These are phyloP conservation scores for Agraylea sexmaculata DNA, from an alignment of 1,140 invertebrate species.

Conservation along the genomic window DNA sequence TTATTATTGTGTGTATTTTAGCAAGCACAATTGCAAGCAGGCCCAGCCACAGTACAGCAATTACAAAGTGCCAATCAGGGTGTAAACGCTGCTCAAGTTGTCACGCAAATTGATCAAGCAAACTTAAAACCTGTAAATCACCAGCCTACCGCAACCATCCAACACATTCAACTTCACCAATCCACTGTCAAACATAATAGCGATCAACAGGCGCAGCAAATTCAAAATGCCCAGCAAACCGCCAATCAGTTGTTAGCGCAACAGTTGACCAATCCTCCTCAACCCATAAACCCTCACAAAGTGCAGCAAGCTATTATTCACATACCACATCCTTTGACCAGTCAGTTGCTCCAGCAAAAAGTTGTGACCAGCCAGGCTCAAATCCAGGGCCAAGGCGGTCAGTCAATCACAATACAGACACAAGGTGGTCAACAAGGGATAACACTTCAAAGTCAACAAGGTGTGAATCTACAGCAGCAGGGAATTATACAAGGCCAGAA, in stretches of 20 bases:
- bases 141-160: conserved; percentile 7
- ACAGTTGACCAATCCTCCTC: conserved; percentile 37
- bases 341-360: conserved; percentile 25
- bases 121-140: neutral
- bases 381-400: conserved; percentile 9
- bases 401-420: conserved; percentile 9
- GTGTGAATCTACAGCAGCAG: conserved; percentile 6
- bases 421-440: conserved; percentile 16
- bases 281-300: conserved; percentile 39
- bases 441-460: conserved; percentile 14
- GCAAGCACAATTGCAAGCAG: conserved; percentile 36
- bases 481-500: conserved; percentile 11
- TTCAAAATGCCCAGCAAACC: conserved; percentile 32
- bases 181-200: conserved; percentile 12
- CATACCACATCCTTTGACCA: conserved; percentile 36
- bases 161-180: conserved; percentile 18
- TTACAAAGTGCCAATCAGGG: conserved; percentile 16
- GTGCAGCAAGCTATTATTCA: conserved; percentile 39
- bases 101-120: conserved; percentile 6
- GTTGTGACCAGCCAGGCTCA: conserved; percentile 14
- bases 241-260: conserved; percentile 38
- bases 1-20: conserved; percentile 25
- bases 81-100: conserved; percentile 20
- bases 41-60: conserved; percentile 23
- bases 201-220: conserved; percentile 22